phyloP scores from a whole-genome alignment of 2,888 invertebrate genomes.

The Eristalinus sepulchralis region DNA sequence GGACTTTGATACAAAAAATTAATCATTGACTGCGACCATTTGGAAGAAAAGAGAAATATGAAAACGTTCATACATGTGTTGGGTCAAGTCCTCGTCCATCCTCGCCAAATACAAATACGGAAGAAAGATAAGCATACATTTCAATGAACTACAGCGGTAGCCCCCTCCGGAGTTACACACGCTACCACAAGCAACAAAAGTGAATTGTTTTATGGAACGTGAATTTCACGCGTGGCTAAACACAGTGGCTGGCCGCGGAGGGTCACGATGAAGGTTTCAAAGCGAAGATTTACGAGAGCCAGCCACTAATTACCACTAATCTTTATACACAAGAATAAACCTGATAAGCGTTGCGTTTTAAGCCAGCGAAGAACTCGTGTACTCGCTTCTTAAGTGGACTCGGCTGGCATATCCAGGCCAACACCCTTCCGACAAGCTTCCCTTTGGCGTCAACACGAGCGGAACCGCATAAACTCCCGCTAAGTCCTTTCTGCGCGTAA shows the following conservation, averaged over 20 bases:
- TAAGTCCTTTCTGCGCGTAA: constrained; percentile 7
- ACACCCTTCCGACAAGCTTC: not conserved
- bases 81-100: too few relatives aligned
- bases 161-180: not conserved
- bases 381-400: not conserved
- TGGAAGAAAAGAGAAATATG: too few relatives aligned
- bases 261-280: not conserved
- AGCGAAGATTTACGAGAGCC: not conserved
- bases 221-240: not conserved
- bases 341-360: not conserved
- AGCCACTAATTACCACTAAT: not conserved
- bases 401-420: not conserved
- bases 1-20: too few relatives aligned
- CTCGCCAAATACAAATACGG: too few relatives aligned
- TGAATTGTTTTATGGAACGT: not conserved
- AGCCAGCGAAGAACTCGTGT: not conserved
- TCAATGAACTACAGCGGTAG: not conserved
- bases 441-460: constrained; percentile 12
- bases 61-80: too few relatives aligned
- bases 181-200: not conserved
- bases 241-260: not conserved
- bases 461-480: constrained; percentile 8
- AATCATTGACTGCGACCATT: too few relatives aligned
- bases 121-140: too few relatives aligned
- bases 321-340: not conserved